Evolutionary conservation across 2,113 vertebrate species (phyloP).

Genomic region (Pseudorectes ferrugineus): DNA sequence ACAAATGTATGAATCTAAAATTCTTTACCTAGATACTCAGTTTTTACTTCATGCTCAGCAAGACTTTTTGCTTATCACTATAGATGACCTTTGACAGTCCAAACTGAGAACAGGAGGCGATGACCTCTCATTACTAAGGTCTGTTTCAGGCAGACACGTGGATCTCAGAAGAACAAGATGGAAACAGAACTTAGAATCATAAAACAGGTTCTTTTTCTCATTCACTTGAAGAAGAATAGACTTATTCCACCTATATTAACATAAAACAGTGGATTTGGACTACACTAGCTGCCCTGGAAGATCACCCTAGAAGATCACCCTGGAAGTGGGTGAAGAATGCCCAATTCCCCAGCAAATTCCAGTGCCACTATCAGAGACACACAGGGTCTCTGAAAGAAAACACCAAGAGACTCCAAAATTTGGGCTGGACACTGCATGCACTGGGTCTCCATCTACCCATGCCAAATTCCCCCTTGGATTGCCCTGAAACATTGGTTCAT

Average conservation of each 20-base stretch:
- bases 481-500: background rate
- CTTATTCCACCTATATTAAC: background rate
- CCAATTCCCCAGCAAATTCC: background rate
- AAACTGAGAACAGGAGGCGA: background rate
- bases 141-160: background rate
- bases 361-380: background rate
- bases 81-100: background rate
- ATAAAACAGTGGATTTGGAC: background rate
- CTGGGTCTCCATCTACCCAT: background rate
- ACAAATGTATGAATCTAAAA: background rate
- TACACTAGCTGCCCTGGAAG: background rate
- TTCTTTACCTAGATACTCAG: background rate
- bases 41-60: background rate
- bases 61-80: background rate
- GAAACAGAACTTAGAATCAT: background rate
- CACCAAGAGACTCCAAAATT: background rate
- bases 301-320: background rate
- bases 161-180: background rate
- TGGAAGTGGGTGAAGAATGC: rapidly evolving
- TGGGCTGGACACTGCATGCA: too few species aligned
- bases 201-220: background rate
- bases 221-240: background rate
- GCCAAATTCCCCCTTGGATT: background rate
- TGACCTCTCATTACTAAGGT: background rate
- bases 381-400: background rate